Percentiles rank a stretch among this genome's conserved stretches.
phyloP scores from a whole-genome alignment of 1,140 invertebrate species.

The Calycopis cecrops region DNA sequence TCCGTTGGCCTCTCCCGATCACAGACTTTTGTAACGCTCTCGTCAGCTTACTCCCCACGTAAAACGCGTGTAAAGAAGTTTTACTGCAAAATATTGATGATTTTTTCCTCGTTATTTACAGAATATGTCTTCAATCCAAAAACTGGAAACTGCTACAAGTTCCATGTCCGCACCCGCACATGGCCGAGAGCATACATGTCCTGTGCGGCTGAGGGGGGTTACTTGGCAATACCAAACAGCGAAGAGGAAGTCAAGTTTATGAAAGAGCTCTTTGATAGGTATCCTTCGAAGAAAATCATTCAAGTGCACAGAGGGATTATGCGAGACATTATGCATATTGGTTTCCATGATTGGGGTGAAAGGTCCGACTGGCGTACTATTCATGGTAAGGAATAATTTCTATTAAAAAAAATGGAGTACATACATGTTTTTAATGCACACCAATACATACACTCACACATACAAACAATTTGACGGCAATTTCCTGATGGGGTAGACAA shows the following conservation, averaged over 20 bases:
- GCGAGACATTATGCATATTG: not conserved
- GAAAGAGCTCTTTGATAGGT: constrained; percentile 12
- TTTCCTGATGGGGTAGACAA: too few species aligned
- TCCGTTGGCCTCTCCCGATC: too few species aligned
- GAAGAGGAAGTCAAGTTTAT: not conserved
- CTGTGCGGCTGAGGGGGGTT: constrained; percentile 21
- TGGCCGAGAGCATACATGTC: constrained; percentile 19
- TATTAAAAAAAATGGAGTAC: too few species aligned
- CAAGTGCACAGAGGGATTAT: not conserved
- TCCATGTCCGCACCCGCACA: constrained; percentile 12
- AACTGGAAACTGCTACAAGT: constrained; percentile 28
- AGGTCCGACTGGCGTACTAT: constrained; percentile 11
- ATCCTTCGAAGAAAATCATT: not conserved
- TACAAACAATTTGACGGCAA: too few species aligned
- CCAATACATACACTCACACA: too few species aligned
- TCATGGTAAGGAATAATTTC: constrained; percentile 4
- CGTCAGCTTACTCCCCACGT: too few species aligned
- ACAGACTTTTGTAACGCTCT: too few species aligned
- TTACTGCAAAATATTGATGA: too few species aligned
- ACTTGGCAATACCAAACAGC: constrained; percentile 23
- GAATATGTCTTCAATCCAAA: constrained; percentile 6
- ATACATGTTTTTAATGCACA: too few species aligned
- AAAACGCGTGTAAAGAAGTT: too few species aligned
- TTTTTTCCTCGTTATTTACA: too few species aligned
- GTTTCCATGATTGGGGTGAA: constrained; percentile 17